Percentiles rank a stretch among this genome's conserved stretches.
Evolutionary conservation across 2,113 vertebrate genomes (phyloP).

Genomic region (Phyllostomus discolor): DNA sequence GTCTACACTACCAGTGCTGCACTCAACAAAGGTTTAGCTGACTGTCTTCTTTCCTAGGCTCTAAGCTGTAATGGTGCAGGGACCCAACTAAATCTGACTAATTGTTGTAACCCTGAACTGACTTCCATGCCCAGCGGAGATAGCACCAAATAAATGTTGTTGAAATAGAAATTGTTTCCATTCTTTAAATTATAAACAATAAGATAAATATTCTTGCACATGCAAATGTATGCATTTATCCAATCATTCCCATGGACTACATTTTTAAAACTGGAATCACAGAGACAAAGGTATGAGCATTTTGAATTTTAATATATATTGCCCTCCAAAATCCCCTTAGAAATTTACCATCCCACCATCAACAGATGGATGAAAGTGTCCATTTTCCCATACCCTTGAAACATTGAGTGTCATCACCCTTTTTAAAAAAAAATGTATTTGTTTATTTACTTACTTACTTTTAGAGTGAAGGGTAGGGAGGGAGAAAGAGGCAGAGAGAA

Average conservation of each 20-base stretch:
- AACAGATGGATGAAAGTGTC: neutral
- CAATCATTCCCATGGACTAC: neutral
- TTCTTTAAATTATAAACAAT: neutral
- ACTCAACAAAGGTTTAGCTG: neutral
- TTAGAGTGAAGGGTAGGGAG: too few relatives aligned
- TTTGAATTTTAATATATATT: neutral
- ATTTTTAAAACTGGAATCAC: neutral
- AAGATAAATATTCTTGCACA: neutral
- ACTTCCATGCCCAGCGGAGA: neutral
- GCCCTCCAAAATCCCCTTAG: neutral
- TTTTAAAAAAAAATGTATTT: neutral
- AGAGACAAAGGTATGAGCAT: neutral
- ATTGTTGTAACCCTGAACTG: neutral
- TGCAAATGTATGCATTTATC: neutral
- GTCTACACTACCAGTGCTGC: neutral
- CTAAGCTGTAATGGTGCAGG: neutral
- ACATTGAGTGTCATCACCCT: neutral
- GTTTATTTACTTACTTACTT: too few relatives aligned
- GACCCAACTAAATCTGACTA: neutral
- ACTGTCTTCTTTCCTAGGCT: neutral
- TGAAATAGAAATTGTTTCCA: neutral
- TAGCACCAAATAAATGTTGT: neutral
- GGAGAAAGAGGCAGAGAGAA: too few relatives aligned
- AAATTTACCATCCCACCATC: neutral
- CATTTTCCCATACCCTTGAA: neutral